Conservation (phyloP, 2,113 vertebrate genomes). For the Panthera tigris region DNA sequence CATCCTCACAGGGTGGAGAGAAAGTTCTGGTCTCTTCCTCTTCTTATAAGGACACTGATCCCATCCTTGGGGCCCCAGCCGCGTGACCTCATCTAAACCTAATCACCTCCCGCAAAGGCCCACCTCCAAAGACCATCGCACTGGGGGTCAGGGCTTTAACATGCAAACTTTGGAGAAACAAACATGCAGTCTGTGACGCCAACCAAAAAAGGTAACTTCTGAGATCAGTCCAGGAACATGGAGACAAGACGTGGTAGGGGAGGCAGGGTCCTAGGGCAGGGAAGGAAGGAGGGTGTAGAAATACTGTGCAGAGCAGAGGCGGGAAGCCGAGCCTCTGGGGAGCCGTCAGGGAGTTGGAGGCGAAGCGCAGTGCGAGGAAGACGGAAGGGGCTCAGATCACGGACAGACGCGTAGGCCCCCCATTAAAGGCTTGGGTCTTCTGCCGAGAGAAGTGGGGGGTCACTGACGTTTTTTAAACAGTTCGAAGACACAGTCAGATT, state of each 20-base stretch:
- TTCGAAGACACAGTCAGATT: background rate
- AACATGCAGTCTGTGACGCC: rapidly evolving
- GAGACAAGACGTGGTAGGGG: rapidly evolving
- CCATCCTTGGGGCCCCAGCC: too few relatives aligned
- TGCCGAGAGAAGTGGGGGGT: background rate
- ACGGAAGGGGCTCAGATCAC: background rate
- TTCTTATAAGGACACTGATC: background rate
- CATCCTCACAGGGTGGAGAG: rapidly evolving
- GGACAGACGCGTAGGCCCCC: rapidly evolving
- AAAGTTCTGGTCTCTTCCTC: background rate
- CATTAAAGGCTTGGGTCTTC: background rate
- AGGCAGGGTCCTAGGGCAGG: too few relatives aligned
- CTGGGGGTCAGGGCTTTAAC: background rate
- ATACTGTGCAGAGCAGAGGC: background rate
- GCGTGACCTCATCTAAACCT: background rate
- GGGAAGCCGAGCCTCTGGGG: background rate
- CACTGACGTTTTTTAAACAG: background rate
- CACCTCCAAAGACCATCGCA: background rate
- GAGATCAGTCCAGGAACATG: background rate
- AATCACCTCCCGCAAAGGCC: background rate
- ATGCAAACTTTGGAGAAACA: background rate
- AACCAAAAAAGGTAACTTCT: background rate
- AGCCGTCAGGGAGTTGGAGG: rapidly evolving
- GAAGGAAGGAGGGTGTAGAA: background rate
- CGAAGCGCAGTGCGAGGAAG: rapidly evolving